phyloP scores from a whole-genome alignment of 2,888 invertebrate species.

The Yponomeuta cagnagella region DNA sequence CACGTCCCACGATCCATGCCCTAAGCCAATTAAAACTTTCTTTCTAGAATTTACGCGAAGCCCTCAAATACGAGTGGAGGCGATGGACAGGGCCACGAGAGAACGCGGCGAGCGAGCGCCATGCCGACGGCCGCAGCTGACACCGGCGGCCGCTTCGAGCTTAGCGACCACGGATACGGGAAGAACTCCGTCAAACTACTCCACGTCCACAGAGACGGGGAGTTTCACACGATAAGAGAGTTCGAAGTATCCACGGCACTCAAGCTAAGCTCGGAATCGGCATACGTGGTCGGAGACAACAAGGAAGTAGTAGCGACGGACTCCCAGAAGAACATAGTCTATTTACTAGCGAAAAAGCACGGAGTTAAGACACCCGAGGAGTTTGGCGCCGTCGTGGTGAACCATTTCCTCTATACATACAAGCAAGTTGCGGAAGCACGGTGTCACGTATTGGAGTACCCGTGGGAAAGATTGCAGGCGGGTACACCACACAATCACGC shows the following conservation, averaged over 20 bases:
- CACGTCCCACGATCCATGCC: too few species aligned
- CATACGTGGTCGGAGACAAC: conserved; percentile 85
- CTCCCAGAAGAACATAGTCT: conserved; percentile 89
- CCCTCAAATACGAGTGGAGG: conserved; percentile 60
- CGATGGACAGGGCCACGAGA: conserved; percentile 28
- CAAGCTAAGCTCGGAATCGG: conserved; percentile 80
- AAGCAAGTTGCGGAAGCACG: conserved; percentile 82
- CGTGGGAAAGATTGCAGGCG: conserved; percentile 82
- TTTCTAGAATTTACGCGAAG: conserved; percentile 66
- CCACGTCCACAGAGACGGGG: conserved; percentile 80
- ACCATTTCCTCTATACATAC: conserved; percentile 85
- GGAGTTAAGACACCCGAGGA: conserved; percentile 86
- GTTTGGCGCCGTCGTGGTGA: conserved; percentile 83
- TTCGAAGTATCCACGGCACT: conserved; percentile 83
- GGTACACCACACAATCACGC: conserved; percentile 83
- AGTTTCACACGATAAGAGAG: conserved; percentile 82
- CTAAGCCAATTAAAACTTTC: neutral
- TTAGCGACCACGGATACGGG: conserved; percentile 82
- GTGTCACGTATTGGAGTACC: conserved; percentile 83
- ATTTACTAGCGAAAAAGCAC: conserved; percentile 84
- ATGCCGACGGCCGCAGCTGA: conserved; percentile 58
- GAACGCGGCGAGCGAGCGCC: conserved; percentile 24
- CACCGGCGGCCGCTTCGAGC: conserved; percentile 72
- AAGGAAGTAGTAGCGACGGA: conserved; percentile 88
- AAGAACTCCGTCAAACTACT: conserved; percentile 85